Conservation (phyloP, 2,113 vertebrate genomes). For the Sapajus apella region DNA sequence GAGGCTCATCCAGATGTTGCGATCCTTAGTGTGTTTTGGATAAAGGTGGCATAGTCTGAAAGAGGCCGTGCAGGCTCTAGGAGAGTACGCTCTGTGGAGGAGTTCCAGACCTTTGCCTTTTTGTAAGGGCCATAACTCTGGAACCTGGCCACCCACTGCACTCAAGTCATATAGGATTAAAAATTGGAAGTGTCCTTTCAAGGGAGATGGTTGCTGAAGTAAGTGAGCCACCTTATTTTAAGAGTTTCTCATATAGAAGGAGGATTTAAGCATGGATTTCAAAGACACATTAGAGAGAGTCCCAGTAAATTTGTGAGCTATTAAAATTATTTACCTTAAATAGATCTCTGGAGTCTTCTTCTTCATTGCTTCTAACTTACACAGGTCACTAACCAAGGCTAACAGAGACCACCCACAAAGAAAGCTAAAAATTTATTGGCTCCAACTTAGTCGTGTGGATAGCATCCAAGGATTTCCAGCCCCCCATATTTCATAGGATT, state of each 20-base stretch:
- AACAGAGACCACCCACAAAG: slow-evolving; percentile 57
- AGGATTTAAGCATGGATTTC: slow-evolving; percentile 26
- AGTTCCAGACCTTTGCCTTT: neutral
- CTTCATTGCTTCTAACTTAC: neutral
- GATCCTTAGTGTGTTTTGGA: neutral
- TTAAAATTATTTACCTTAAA: slow-evolving; percentile 46
- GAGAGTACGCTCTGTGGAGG: neutral
- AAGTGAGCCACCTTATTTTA: neutral
- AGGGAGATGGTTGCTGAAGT: neutral
- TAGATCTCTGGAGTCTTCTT: slow-evolving; percentile 14
- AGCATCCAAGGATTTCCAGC: slow-evolving; percentile 60
- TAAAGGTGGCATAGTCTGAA: neutral
- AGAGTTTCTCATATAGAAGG: slow-evolving; percentile 17
- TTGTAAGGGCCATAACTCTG: neutral
- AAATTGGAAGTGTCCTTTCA: neutral
- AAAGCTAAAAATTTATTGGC: slow-evolving; percentile 56
- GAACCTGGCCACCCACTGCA: neutral
- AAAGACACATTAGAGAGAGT: neutral
- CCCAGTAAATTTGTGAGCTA: slow-evolving; percentile 23
- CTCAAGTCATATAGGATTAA: neutral
- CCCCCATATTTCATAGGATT: slow-evolving; percentile 48
- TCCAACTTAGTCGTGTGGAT: neutral
- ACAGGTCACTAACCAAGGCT: slow-evolving; percentile 56
- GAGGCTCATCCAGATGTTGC: neutral
- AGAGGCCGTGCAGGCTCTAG: neutral